phyloP scores from a whole-genome alignment of 2,113 vertebrate species.

The Tretioscincus oriximinensis region DNA sequence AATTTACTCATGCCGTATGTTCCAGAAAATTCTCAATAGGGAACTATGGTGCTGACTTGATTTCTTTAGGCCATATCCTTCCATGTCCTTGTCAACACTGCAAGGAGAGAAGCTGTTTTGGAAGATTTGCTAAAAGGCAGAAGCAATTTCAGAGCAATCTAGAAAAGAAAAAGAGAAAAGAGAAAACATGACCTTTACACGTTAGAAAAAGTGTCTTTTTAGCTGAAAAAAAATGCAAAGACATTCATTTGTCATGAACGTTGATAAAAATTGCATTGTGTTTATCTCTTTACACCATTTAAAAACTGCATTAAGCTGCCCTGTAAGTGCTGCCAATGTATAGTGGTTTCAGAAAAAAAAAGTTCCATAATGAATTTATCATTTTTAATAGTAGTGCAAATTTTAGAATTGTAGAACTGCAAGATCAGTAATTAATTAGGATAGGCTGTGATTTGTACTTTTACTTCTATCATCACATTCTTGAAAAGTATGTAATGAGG shows the following conservation, averaged over 20 bases:
- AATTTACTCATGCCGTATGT: slow-evolving; percentile 33
- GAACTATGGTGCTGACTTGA: slow-evolving; percentile 70
- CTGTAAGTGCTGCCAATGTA: slow-evolving; percentile 21
- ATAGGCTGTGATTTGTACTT: slow-evolving; percentile 47
- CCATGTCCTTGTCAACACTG: slow-evolving; percentile 76
- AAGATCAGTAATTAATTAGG: slow-evolving; percentile 67
- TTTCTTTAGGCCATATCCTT: slow-evolving; percentile 72
- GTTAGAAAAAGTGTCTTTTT: slow-evolving; percentile 77
- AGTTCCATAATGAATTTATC: slow-evolving; percentile 23
- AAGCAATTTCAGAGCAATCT: slow-evolving; percentile 84
- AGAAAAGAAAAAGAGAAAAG: slow-evolving; percentile 21
- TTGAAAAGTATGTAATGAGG: slow-evolving; percentile 48
- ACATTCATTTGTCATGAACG: slow-evolving; percentile 73
- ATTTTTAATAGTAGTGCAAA: slow-evolving; percentile 53
- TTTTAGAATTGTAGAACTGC: slow-evolving; percentile 42
- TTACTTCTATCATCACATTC: slow-evolving; percentile 48
- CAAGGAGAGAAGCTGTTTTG: slow-evolving; percentile 75
- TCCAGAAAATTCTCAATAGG: slow-evolving; percentile 61
- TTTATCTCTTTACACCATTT: slow-evolving; percentile 69
- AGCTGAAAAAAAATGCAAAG: slow-evolving; percentile 78
- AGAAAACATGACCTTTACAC: slow-evolving; percentile 83
- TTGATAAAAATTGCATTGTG: slow-evolving; percentile 69
- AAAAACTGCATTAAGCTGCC: slow-evolving; percentile 59
- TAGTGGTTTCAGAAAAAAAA: slow-evolving; percentile 34
- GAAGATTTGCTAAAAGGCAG: slow-evolving; percentile 82